Conservation (phyloP, 2,113 vertebrate genomes). For the Pteronura brasiliensis region DNA sequence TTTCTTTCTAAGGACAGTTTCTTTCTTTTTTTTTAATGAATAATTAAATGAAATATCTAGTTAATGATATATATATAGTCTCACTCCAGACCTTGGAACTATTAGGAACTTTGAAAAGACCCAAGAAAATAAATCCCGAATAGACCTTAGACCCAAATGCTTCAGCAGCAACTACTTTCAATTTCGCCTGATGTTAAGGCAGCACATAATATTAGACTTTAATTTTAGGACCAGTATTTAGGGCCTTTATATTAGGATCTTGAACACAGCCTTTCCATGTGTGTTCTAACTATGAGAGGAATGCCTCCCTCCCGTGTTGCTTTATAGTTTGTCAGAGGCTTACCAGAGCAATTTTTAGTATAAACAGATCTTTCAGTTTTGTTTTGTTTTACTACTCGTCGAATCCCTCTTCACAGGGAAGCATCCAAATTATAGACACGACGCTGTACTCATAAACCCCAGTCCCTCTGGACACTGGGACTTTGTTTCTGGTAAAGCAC, state of each 20-base stretch:
- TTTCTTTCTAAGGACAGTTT: not conserved
- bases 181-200: not conserved
- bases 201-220: not conserved
- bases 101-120: not conserved
- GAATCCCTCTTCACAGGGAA: not conserved
- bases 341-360: not conserved
- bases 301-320: not conserved
- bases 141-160: not conserved
- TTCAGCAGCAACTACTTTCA: not conserved
- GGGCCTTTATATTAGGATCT: not conserved
- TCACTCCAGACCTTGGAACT: not conserved
- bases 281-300: not conserved
- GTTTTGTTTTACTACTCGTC: not conserved
- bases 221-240: not conserved
- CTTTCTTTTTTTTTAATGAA: not conserved
- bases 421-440: not conserved
- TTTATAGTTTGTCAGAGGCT: not conserved
- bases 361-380: constrained; percentile 7
- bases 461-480: not conserved
- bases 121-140: not conserved
- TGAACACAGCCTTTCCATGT: not conserved
- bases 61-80: not conserved
- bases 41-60: not conserved
- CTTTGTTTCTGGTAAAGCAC: constrained; percentile 26
- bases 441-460: not conserved